These are phyloP conservation scores for Perithous albicinctus DNA, from an alignment of 2,888 invertebrate species.

Conservation along the genomic window DNA sequence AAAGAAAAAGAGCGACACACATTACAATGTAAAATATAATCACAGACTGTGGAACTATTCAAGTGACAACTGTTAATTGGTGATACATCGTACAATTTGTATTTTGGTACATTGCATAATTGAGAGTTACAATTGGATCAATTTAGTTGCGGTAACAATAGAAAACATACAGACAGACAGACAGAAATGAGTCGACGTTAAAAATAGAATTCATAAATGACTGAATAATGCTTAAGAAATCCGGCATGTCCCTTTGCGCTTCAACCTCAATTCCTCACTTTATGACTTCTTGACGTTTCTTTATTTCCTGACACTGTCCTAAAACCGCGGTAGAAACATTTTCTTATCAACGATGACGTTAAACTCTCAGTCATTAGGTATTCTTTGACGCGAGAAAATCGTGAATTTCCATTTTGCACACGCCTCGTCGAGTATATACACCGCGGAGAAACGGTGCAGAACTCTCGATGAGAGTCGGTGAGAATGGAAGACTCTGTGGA, in stretches of 20 bases:
- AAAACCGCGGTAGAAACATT: not conserved
- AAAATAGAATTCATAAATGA: conserved; percentile 64
- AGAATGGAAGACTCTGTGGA: conserved; percentile 38
- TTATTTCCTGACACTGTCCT: not conserved
- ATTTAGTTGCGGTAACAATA: too few relatives aligned
- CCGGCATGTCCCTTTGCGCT: not conserved
- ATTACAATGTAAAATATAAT: too few relatives aligned
- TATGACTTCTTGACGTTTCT: not conserved
- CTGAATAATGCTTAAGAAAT: conserved; percentile 65
- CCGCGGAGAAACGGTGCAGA: not conserved
- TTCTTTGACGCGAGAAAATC: conserved; percentile 67
- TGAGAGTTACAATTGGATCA: too few relatives aligned
- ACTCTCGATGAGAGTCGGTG: not conserved
- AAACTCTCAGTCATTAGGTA: conserved; percentile 78
- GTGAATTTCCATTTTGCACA: conserved; percentile 35
- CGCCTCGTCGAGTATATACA: not conserved
- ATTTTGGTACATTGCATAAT: too few relatives aligned
- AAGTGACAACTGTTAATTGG: too few relatives aligned
- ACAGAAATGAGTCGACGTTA: not conserved
- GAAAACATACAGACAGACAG: too few relatives aligned
- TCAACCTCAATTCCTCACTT: not conserved
- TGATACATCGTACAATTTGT: too few relatives aligned
- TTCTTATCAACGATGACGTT: conserved; percentile 75
- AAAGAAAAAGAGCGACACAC: not conserved
- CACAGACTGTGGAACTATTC: too few relatives aligned